phyloP scores from a whole-genome alignment of 2,888 invertebrate genomes.

The Drosophila paranaensis region DNA sequence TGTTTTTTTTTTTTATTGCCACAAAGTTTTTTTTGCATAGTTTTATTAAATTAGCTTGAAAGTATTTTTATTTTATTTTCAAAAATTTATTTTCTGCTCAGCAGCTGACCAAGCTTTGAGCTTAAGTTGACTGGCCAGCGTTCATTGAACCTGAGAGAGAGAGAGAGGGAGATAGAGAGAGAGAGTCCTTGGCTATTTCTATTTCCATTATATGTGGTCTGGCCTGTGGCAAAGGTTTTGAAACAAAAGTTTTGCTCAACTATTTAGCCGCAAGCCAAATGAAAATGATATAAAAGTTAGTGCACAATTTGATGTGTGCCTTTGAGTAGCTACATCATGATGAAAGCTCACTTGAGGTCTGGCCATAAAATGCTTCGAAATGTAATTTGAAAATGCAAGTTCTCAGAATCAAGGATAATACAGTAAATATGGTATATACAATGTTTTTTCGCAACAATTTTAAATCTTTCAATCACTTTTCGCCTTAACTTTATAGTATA shows the following conservation, averaged over 20 bases:
- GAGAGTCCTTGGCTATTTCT: neutral
- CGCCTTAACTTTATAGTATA: neutral
- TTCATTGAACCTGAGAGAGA: neutral
- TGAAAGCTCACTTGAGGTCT: neutral
- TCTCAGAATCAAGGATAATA: too few relatives aligned
- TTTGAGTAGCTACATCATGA: neutral
- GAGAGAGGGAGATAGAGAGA: neutral
- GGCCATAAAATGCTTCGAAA: neutral
- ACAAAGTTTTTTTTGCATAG: neutral
- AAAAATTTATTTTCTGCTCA: neutral
- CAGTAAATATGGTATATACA: too few relatives aligned
- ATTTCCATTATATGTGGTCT: slow-evolving; percentile 4
- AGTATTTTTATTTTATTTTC: neutral
- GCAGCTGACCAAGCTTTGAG: neutral
- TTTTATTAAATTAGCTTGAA: neutral
- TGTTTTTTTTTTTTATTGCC: slow-evolving; percentile 3
- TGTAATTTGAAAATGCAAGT: neutral
- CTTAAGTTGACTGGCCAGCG: slow-evolving; percentile 1
- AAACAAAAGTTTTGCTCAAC: neutral
- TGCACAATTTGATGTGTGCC: neutral
- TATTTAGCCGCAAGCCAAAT: neutral
- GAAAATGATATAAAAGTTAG: slow-evolving; percentile 1
- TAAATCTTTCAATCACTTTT: neutral
- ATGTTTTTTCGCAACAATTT: neutral
- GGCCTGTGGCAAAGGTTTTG: neutral